phyloP scores from a whole-genome alignment of 2,888 invertebrate genomes.

The Trichogramma dendrolimi region DNA sequence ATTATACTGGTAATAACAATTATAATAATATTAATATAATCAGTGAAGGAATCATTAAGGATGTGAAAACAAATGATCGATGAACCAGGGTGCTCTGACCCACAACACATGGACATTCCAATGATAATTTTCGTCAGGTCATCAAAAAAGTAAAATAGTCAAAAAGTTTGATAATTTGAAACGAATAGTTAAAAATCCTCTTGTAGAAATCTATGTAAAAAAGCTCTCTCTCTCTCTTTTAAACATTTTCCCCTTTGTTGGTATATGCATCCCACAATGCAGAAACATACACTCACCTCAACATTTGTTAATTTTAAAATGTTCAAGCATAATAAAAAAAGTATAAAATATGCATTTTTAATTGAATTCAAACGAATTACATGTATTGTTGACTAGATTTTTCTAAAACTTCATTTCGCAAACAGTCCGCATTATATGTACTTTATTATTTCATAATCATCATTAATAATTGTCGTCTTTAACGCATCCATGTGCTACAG shows the following conservation, averaged over 20 bases:
- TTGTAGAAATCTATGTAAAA: conserved; percentile 14
- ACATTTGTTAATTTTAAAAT: conserved; percentile 24
- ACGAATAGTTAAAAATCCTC: conserved; percentile 1
- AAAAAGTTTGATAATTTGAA: conserved; percentile 1
- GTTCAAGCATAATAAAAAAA: conserved; percentile 17
- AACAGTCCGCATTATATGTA: conserved; percentile 45
- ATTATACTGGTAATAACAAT: too few relatives aligned
- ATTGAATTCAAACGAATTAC: conserved; percentile 3
- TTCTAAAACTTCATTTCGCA: conserved; percentile 24
- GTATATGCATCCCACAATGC: conserved; percentile 15
- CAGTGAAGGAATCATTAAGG: conserved; percentile 15
- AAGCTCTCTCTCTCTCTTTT: conserved; percentile 23
- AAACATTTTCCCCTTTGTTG: conserved; percentile 19
- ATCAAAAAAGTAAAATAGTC: conserved; percentile 30
- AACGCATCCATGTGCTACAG: conserved; percentile 53
- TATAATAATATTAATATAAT: too few relatives aligned
- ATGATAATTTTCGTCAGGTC: conserved; percentile 29
- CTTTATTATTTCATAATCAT: conserved; percentile 1
- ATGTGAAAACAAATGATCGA: conserved; percentile 18
- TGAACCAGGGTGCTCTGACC: conserved; percentile 51
- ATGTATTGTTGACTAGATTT: conserved; percentile 18
- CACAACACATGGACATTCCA: conserved; percentile 52
- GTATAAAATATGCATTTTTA: conserved; percentile 10
- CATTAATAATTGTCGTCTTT: conserved; percentile 25
- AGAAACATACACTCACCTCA: conserved; percentile 31